phyloP scores from a whole-genome alignment of 2,113 vertebrate genomes.

The Mandrillus leucophaeus region DNA sequence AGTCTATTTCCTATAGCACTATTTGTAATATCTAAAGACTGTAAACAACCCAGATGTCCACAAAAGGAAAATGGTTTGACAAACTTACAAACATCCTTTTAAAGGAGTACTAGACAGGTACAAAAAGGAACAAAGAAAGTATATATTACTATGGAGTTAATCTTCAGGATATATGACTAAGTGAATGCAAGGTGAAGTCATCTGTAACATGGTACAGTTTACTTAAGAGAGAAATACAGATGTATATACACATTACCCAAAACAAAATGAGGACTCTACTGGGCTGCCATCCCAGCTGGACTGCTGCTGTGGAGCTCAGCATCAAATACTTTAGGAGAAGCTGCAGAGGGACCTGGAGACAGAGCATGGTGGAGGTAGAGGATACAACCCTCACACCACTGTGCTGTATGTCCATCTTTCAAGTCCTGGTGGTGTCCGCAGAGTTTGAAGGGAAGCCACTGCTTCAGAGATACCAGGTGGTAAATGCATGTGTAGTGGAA shows the following conservation, averaged over 20 bases:
- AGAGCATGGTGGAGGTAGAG: constrained; percentile 89
- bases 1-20: background rate
- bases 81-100: background rate
- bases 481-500: constrained; percentile 86
- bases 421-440: constrained; percentile 88
- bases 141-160: background rate
- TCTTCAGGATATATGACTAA: background rate
- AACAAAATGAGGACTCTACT: background rate
- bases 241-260: background rate
- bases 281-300: background rate
- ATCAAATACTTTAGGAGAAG: constrained; percentile 85
- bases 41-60: background rate
- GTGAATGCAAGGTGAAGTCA: background rate
- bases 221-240: background rate
- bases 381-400: constrained; percentile 87
- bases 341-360: constrained; percentile 84
- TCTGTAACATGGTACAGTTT: background rate
- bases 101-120: background rate
- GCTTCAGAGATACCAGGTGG: constrained; percentile 91
- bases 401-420: constrained; percentile 86
- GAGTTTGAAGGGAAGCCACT: constrained; percentile 89
- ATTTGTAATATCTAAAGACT: background rate
- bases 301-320: constrained; percentile 78
- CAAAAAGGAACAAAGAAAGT: background rate
- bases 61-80: background rate